Conservation (phyloP, 2,888 invertebrate species). For the Uropetala carovei region DNA sequence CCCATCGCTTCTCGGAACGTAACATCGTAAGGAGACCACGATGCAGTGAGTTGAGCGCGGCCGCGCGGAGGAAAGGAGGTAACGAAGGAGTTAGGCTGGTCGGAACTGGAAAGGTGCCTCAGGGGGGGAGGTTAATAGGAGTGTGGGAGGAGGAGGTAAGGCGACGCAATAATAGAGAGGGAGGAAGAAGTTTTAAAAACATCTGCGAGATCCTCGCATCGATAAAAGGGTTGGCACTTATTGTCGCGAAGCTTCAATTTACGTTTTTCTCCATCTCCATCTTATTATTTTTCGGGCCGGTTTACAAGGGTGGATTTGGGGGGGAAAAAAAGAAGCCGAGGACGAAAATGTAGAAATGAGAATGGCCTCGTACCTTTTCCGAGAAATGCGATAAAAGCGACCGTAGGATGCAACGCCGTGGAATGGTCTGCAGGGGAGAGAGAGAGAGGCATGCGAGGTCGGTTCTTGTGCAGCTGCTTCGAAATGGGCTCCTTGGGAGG, state of each 20-base stretch:
- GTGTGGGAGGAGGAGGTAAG: neutral
- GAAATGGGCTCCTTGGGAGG: neutral
- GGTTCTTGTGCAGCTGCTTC: neutral
- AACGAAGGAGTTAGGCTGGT: constrained; percentile 8
- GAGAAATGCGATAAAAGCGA: constrained; percentile 17
- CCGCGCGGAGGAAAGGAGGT: neutral
- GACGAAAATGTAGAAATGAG: neutral
- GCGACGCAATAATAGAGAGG: neutral
- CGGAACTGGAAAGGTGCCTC: neutral
- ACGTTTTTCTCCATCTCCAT: neutral
- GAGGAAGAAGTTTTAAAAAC: neutral
- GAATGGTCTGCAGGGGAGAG: too few relatives aligned
- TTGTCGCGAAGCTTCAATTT: neutral
- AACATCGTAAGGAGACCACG: constrained; percentile 21
- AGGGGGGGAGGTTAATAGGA: neutral
- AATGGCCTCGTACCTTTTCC: neutral
- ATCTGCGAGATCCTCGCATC: neutral
- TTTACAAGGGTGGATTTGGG: too few relatives aligned
- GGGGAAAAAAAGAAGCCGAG: neutral
- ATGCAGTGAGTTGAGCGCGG: neutral
- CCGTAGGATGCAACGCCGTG: neutral
- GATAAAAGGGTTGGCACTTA: neutral
- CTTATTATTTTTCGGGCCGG: neutral
- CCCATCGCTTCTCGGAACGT: constrained; percentile 8
- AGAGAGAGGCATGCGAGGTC: neutral